phyloP scores from a whole-genome alignment of 2,888 invertebrate genomes.

The Torymus texanus region DNA sequence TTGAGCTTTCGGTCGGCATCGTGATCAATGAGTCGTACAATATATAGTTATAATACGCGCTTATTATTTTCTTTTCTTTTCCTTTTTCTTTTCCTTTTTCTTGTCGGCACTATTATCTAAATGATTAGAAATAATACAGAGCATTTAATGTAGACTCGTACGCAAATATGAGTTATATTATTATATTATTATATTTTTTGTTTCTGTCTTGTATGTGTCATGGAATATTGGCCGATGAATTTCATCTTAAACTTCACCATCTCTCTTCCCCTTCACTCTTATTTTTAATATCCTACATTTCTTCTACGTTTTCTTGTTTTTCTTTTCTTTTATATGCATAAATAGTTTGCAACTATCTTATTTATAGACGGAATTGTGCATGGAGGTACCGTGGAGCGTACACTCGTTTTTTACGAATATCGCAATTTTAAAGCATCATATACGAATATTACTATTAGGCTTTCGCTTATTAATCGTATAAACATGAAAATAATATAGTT shows the following conservation, averaged over 20 bases:
- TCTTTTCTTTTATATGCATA: conserved; percentile 65
- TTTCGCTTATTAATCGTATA: conserved; percentile 40
- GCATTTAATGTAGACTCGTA: conserved; percentile 55
- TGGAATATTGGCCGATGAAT: conserved; percentile 60
- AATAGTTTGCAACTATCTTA: conserved; percentile 67
- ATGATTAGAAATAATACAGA: conserved; percentile 61
- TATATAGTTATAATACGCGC: conserved; percentile 35
- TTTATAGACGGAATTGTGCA: conserved; percentile 69
- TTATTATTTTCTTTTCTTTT: conserved; percentile 21
- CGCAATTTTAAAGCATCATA: conserved; percentile 20
- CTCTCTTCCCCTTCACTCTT: conserved; percentile 44
- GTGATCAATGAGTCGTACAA: conserved; percentile 58
- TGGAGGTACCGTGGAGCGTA: conserved; percentile 63
- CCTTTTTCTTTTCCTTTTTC: conserved; percentile 14
- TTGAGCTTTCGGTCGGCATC: conserved; percentile 56
- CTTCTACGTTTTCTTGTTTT: conserved; percentile 53
- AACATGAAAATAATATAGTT: conserved; percentile 17
- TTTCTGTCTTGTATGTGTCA: conserved; percentile 54
- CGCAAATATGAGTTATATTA: conserved; percentile 56
- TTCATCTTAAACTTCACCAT: conserved; percentile 18
- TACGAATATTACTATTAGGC: conserved; percentile 47
- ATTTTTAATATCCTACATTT: conserved; percentile 53
- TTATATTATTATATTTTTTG: conserved; percentile 62
- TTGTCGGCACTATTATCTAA: conserved; percentile 57
- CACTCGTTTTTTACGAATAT: conserved; percentile 19